Evolutionary conservation across 2,888 invertebrate species (phyloP), one percentile per base, ranked within the genome.

Genomic region (Leistus spinibarbis): DNA sequence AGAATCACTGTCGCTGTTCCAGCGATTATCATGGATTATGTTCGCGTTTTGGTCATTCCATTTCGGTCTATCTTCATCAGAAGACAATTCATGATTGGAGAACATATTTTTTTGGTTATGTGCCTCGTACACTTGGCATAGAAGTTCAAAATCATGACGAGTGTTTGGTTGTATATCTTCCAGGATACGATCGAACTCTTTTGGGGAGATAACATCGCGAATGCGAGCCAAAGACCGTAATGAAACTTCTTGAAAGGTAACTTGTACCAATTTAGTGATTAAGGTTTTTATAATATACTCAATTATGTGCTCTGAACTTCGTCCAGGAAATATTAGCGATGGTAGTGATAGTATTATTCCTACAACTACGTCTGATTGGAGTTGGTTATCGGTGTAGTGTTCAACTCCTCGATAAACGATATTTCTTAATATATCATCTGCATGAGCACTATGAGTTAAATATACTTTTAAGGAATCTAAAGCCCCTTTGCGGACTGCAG

Each of bases 401-500:
- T 91, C 90, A 0, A 92, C 87, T n/a, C 92, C 92, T 77, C 90
- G 88, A 76, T 90, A 89, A 67, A 92, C 86, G 74, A 93, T 87
- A 64, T 91, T 89, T 74, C 89, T 86, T 19, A 93, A 87, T 17
- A 93, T 90, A 71, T 89, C 88, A 79, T 94, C 92, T 0, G 91
- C 89, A 79, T 91, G 89, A 24, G 88, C 88, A 68, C 92, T 92
- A 81, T 92, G 90, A 4, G 89, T 86, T 56, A 95, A 88, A 82
- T 94, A 94, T 20, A 91, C 91, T 79, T 92, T 89, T 3, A 95
- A 84, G 0, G 93, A 91, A 81, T 95, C 95, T 40, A 94, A 84
- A 0, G 94, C 92, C 5, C 93, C 93, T 84, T 94, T 94, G 13
- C 94, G 88, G 0, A 95, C 93, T 0, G 94, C 93, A 0, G 94